These are phyloP conservation scores for Bhutanitis thaidina DNA, from an alignment of 2,888 invertebrate genomes.

Conservation along the genomic window DNA sequence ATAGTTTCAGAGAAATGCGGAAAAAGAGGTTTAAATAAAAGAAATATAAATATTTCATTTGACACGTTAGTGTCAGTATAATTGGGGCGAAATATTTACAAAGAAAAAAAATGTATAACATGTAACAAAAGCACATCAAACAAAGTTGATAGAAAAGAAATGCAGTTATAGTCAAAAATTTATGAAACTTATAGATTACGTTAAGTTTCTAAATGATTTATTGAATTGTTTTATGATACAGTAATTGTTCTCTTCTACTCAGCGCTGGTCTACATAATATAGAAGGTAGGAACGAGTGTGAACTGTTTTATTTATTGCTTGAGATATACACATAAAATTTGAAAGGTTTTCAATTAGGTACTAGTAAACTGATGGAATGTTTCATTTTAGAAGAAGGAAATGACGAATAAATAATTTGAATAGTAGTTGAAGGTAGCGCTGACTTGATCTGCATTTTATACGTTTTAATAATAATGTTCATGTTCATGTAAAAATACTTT, in stretches of 20 bases:
- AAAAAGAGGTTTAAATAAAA: constrained; percentile 16
- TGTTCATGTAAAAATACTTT: constrained; percentile 15
- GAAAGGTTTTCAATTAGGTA: neutral
- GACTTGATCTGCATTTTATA: neutral
- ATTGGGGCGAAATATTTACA: constrained; percentile 73
- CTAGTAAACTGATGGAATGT: constrained; percentile 12
- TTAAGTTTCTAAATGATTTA: constrained; percentile 18
- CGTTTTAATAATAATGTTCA: neutral
- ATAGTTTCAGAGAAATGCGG: too few species aligned
- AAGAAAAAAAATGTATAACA: constrained; percentile 62
- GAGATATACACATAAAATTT: neutral
- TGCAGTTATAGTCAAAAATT: constrained; percentile 44
- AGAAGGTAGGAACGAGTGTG: neutral
- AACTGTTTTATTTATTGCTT: neutral
- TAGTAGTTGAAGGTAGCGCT: constrained; percentile 15
- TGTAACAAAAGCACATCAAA: constrained; percentile 71
- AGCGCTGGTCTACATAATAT: constrained; percentile 6
- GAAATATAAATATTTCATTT: constrained; percentile 35
- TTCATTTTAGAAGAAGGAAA: constrained; percentile 3
- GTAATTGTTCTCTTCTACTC: constrained; percentile 19
- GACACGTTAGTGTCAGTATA: constrained; percentile 63
- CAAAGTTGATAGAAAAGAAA: constrained; percentile 58
- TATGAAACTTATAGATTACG: constrained; percentile 16
- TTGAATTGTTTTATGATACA: constrained; percentile 12
- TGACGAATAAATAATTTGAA: neutral